Evolutionary conservation across 1,140 invertebrate species (phyloP).

Genomic region (Ostrea denselamellosa): DNA sequence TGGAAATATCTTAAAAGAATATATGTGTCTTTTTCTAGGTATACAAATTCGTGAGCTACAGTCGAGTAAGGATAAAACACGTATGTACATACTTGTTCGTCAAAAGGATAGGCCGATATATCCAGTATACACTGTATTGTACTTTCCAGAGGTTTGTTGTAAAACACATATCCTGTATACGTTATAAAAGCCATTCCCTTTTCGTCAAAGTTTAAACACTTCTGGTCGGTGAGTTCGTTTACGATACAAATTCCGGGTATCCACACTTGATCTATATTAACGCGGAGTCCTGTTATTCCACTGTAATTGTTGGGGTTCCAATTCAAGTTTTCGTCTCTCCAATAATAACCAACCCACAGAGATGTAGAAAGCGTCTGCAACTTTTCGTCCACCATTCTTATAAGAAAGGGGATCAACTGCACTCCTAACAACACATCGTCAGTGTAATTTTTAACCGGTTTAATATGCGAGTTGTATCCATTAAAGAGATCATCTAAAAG

Average conservation of each 20-base stretch:
- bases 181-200: background rate
- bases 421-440: background rate
- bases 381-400: background rate
- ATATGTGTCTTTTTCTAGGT: background rate
- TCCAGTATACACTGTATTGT: constrained; percentile 26
- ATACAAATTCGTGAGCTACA: constrained; percentile 20
- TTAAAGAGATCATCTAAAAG: background rate
- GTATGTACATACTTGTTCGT: constrained; percentile 37
- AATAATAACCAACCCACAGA: background rate
- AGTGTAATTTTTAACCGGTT: background rate
- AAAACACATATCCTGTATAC: background rate
- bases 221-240: constrained; percentile 23
- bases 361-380: background rate
- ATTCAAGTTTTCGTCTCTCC: background rate
- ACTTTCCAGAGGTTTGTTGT: background rate
- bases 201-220: background rate
- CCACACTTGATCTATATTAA: background rate
- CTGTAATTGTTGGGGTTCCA: background rate
- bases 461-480: background rate
- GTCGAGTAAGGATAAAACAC: constrained; percentile 3
- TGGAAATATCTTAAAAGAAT: constrained; percentile 4
- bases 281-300: background rate
- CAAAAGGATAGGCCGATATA: constrained; percentile 40
- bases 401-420: background rate
- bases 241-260: constrained; percentile 36